phyloP scores from a whole-genome alignment of 2,113 vertebrate species.

The Ploceus nigricollis region DNA sequence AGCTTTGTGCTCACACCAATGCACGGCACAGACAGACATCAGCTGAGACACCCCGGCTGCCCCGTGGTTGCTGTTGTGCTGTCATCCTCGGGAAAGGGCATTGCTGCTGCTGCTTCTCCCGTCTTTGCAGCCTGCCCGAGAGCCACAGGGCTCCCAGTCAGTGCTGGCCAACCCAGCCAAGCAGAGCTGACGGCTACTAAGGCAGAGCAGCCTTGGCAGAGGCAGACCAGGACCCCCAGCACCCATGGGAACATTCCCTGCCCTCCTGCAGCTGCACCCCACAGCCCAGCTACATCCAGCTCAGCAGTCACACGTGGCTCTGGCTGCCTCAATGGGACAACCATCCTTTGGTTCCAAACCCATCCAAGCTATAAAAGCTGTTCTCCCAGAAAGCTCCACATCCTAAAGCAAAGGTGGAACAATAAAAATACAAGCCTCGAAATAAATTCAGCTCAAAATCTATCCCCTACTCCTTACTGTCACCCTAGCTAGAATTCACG shows the following conservation, averaged over 20 bases:
- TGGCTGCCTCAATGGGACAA: not conserved
- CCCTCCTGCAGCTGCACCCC: not conserved
- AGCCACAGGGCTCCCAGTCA: not conserved
- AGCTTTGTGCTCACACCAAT: not conserved
- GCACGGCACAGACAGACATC: fast-evolving
- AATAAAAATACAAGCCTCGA: not conserved
- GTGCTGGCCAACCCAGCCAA: not conserved
- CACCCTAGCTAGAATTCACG: not conserved
- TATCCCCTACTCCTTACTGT: not conserved
- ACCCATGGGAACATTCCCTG: fast-evolving
- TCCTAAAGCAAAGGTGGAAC: not conserved
- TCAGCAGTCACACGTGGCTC: fast-evolving
- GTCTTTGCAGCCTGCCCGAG: not conserved
- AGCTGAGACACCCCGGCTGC: not conserved
- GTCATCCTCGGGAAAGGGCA: not conserved
- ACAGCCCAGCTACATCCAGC: not conserved
- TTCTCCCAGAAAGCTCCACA: not conserved
- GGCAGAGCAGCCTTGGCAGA: not conserved
- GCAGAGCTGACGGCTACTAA: not conserved
- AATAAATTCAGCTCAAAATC: not conserved
- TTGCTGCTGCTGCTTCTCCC: not conserved
- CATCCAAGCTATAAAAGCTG: not conserved
- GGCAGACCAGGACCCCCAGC: not conserved
- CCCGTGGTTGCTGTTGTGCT: not conserved
- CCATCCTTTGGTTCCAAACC: not conserved